These are phyloP conservation scores for Ceryle rudis DNA, from an alignment of 2,797 vertebrate genomes.

Conservation along the genomic window DNA sequence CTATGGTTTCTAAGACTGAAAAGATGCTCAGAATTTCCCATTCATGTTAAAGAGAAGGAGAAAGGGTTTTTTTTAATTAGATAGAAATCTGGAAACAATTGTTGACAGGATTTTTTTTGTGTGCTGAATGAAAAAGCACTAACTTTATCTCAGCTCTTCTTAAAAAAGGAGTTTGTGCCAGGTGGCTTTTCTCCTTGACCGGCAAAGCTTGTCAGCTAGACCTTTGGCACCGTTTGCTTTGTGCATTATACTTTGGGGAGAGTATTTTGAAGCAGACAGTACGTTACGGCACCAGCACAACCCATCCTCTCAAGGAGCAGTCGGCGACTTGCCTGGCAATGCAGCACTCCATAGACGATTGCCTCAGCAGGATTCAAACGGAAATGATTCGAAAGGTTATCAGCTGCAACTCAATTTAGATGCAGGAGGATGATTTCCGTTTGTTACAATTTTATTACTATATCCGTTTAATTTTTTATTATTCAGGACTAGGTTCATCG, in stretches of 20 bases:
- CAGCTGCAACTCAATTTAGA: conserved; percentile 4
- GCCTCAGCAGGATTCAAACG: conserved; percentile 1
- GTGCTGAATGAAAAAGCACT: not conserved
- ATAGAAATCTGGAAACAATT: not conserved
- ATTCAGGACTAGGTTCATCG: conserved; percentile 54
- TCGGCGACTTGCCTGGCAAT: conserved; percentile 9
- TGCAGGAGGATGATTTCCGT: not conserved
- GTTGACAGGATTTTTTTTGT: not conserved
- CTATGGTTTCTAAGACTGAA: not conserved
- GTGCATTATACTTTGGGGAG: not conserved
- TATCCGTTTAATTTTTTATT: conserved; percentile 44
- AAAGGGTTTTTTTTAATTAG: not conserved
- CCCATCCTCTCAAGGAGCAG: not conserved
- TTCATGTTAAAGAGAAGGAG: not conserved
- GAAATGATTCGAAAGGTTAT: not conserved
- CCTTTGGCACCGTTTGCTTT: conserved; percentile 4
- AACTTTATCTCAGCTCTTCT: not conserved
- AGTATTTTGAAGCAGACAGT: not conserved
- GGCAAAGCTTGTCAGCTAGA: not conserved
- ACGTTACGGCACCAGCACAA: not conserved
- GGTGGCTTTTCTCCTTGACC: not conserved
- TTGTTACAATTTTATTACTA: conserved; percentile 46
- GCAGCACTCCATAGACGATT: not conserved
- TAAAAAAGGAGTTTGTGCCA: not conserved
- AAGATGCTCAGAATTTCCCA: not conserved